Conservation (phyloP, 1,140 invertebrate species). For the Acromyrmex heyeri region DNA sequence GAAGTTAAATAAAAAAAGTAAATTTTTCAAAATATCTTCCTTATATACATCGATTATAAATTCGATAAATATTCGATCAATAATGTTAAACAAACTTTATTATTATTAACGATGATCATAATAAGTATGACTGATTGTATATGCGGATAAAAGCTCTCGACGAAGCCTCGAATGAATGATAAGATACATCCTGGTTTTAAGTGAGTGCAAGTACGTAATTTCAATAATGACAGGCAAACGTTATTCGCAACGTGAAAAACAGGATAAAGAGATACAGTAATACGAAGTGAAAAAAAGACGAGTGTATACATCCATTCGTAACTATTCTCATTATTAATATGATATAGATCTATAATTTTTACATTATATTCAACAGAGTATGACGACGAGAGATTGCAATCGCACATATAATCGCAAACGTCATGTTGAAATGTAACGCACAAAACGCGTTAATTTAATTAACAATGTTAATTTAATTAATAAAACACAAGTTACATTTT, state of each 20-base stretch:
- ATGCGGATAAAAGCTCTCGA: constrained; percentile 39
- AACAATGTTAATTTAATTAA: not conserved
- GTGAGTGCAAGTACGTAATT: constrained; percentile 36
- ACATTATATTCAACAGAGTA: constrained; percentile 32
- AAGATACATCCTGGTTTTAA: constrained; percentile 54
- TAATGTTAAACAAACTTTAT: not conserved
- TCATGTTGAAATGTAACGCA: not conserved
- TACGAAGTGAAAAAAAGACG: not conserved
- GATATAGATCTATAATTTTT: constrained; percentile 15
- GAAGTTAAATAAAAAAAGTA: too few relatives aligned
- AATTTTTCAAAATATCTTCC: not conserved
- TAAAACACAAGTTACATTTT: constrained; percentile 9
- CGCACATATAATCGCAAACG: not conserved
- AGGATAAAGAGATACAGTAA: constrained; percentile 1
- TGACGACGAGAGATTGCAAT: constrained; percentile 9
- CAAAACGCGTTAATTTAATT: not conserved
- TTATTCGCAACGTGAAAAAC: not conserved
- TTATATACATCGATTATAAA: constrained; percentile 14
- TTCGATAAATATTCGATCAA: not conserved
- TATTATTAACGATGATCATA: constrained; percentile 20
- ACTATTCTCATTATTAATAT: not conserved
- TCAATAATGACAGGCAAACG: constrained; percentile 44
- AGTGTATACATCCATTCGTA: not conserved
- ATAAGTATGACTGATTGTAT: constrained; percentile 9
- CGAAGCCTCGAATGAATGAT: constrained; percentile 37